Base-by-base conservation (phyloP, 2,113 vertebrate species). In the Corythaeola cristata region DNA sequence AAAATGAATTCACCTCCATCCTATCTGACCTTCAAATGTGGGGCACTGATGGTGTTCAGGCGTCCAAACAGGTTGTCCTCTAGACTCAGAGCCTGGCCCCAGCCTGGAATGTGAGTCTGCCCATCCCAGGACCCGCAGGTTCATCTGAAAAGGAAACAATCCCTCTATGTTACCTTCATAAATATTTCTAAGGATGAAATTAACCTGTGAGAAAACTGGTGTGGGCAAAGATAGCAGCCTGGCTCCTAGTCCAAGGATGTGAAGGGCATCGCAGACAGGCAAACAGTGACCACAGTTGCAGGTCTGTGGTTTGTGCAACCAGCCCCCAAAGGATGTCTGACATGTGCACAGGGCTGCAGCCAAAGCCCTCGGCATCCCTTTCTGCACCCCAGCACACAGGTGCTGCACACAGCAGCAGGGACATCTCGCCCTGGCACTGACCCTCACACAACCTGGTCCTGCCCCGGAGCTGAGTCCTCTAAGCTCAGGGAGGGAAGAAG, bases 341-440 rank as follows among this genome's bases (percentile, higher is more conserved):
- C 71, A 41, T 55, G 24, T 55, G 39, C 39, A 39, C 13, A 44
- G 24, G 39, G 39, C 3, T 44, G 39, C 53, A 80, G 15, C 45
- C 72, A 79, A 86, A 86, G 37, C 39, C 39, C 33, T 44, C 2
- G 1, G 12, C 67, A 80, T 52, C 45, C 35, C 16, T 66, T 76
- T 53, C 62, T 3, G 2, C 39, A 60, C 9, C 12, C 16, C 44
- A 27, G 83, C 22, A 68, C 0, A 0, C 53, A 71, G 52, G 28
- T 0, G 0, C 28, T 68, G 32, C n/a, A 68, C 20, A 39, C 58
- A 76, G 72, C 45, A 83, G 58, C 33, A 41, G 59, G 67, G 53
- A 56, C 0, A 0, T 50, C 39, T 82, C 5, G 1, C 12, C 44
- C 16, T 64, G 63, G 30, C 63, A 80, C 59, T 80, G 71, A 50